phyloP scores from a whole-genome alignment of 2,113 vertebrate genomes.

The Mustela nigripes region DNA sequence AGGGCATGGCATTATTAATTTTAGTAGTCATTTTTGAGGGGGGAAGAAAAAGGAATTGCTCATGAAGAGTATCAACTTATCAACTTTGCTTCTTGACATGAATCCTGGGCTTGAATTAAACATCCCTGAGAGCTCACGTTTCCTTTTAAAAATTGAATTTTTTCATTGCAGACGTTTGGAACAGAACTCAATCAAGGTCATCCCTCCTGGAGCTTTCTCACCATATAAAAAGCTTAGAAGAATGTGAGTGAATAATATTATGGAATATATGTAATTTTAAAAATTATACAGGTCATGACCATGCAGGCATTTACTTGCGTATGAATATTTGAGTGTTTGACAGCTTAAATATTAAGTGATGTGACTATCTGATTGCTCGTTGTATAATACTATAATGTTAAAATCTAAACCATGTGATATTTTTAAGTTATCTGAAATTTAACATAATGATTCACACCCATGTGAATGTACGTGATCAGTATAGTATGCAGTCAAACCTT shows the following conservation, averaged over 20 bases:
- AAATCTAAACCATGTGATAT: slow-evolving; percentile 14
- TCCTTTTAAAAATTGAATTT: slow-evolving; percentile 67
- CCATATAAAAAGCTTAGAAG: slow-evolving; percentile 98
- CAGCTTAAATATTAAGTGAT: slow-evolving; percentile 64
- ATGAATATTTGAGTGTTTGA: slow-evolving; percentile 66
- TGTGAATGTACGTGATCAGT: neutral
- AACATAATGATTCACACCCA: slow-evolving; percentile 21
- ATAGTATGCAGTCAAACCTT: neutral
- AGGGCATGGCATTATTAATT: neutral
- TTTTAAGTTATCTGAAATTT: slow-evolving; percentile 11
- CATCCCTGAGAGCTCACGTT: slow-evolving; percentile 43
- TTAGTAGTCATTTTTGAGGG: neutral
- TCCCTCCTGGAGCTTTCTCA: slow-evolving; percentile 97
- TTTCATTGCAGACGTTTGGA: slow-evolving; percentile 95
- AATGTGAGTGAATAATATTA: slow-evolving; percentile 92
- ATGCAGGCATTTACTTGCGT: neutral
- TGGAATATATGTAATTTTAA: neutral
- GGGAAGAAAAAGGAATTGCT: neutral
- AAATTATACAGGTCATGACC: slow-evolving; percentile 24
- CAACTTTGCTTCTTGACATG: neutral
- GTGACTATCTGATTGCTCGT: slow-evolving; percentile 32
- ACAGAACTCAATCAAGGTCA: slow-evolving; percentile 98
- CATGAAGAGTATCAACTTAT: neutral
- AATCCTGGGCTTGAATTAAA: slow-evolving; percentile 49
- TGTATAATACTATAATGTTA: slow-evolving; percentile 45